Evolutionary conservation across 2,797 vertebrate species (phyloP).

Genomic region (Xerus rutilus): DNA sequence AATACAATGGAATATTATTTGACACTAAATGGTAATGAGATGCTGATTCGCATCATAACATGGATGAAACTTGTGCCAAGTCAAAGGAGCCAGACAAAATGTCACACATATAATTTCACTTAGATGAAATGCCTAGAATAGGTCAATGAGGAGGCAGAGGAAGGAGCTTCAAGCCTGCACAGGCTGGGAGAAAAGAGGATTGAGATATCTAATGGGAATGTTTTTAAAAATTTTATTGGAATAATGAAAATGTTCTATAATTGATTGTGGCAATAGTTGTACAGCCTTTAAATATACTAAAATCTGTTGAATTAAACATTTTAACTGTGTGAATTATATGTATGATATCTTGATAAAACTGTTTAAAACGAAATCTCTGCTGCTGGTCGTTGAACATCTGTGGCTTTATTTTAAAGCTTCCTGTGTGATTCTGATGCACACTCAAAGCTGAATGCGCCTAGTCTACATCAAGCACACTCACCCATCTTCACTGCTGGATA

Average conservation of each 20-base stretch:
- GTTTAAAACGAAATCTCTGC: not conserved
- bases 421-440: not conserved
- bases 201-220: not conserved
- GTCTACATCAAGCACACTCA: not conserved
- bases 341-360: not conserved
- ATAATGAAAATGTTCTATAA: not conserved
- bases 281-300: not conserved
- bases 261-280: not conserved
- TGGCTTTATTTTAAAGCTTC: not conserved
- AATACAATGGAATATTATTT: not conserved
- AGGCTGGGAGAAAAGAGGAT: no score
- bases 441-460: not conserved
- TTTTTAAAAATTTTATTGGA: not conserved
- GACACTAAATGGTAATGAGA: not conserved
- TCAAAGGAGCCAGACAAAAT: not conserved
- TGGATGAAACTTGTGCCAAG: not conserved
- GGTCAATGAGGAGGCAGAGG: not conserved
- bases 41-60: not conserved
- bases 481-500: fast-evolving
- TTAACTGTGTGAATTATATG: not conserved
- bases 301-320: not conserved
- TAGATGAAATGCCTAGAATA: not conserved
- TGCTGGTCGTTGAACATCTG: not conserved
- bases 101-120: not conserved
- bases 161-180: not conserved